Conservation (phyloP, 2,113 vertebrate species). For the human region GRCh38 chr7:13796501-13797000, state of each 20-base stretch:
- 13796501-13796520: neutral
- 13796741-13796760: neutral
- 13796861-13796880: neutral
- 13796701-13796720: neutral
- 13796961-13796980: neutral
- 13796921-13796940: neutral
- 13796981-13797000: neutral
- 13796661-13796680: conserved; percentile 11
- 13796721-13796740: neutral
- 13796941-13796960: neutral
- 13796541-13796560: neutral
- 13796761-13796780: neutral
- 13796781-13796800: neutral
- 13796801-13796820: neutral
- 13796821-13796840: neutral
- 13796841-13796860: neutral
- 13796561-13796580: neutral
- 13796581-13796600: neutral
- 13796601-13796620: neutral
- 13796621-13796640: neutral
- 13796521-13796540: neutral
- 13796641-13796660: neutral
- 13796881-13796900: conserved; percentile 1
- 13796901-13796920: neutral
- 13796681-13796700: conserved; percentile 24